Base-by-base conservation (phyloP, 2,797 vertebrate genomes). In the Chelonia mydas region DNA sequence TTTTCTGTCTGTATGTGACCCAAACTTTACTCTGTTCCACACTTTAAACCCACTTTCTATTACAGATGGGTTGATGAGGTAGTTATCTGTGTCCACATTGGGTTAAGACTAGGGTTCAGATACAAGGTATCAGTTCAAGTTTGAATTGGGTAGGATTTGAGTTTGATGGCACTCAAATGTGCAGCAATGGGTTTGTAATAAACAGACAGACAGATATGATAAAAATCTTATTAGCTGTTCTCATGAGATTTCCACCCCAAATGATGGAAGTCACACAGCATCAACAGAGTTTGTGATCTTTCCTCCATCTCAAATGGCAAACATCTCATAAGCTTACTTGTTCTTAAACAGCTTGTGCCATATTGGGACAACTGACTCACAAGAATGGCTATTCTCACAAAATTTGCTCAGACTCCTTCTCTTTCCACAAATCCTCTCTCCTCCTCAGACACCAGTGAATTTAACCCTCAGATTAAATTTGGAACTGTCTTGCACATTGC, bases 221-320 rank as follows among this genome's bases (percentile, higher is more conserved):
- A 68, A 37, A 72, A 41, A 72, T 72, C 68, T 23, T 72, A 41
- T 12, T 10, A 72, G 37, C 68, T 41, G 68, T 72, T 72, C 19
- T 41, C 68, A 23, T 72, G 68, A 72, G 68, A 41, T 72, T 72
- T 72, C 68, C 21, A 81, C 53, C 47, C 7, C 13, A 77, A 47
- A 77, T 49, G 45, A 15, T 77, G 25, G 31, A 51, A 84, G 9
- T 37, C 83, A 33, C 27, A 83, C 76, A 50, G 23, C 81, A 19
- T 76, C 92, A 16, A 57, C 3, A 79, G 74, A 94, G 2, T 28
- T 82, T 80, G 50, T 72, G 72, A 45, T 45, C 80, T 92, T 93
- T 81, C 0, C 0, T 68, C 76, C 53, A 6, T 54, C 79, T 85
- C 0, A 0, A 80, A 41, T 10, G 84, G 47, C 0, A 1, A 77